Conservation (phyloP, 1,140 invertebrate species). For the Aphaenogaster floridana region DNA sequence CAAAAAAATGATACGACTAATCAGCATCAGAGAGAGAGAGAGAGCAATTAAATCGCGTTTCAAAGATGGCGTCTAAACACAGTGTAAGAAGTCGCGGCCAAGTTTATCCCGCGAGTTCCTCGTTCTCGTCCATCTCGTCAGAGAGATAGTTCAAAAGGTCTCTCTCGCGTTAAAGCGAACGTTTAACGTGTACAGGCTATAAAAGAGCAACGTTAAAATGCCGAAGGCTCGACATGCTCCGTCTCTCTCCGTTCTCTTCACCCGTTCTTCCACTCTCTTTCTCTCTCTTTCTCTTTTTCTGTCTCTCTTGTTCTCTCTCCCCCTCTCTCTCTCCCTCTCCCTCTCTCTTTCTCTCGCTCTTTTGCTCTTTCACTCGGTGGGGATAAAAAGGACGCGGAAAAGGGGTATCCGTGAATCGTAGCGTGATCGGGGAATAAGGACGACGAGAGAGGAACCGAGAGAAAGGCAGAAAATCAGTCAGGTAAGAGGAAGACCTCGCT, state of each 20-base stretch:
- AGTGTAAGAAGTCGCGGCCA: constrained; percentile 25
- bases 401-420: constrained; percentile 53
- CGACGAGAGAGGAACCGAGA: constrained; percentile 48
- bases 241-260: constrained; percentile 14
- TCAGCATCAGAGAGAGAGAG: not conserved
- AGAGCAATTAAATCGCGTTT: not conserved
- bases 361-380: not conserved
- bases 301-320: not conserved
- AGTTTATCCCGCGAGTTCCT: constrained; percentile 34
- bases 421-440: constrained; percentile 62
- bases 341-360: not conserved
- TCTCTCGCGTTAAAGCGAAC: constrained; percentile 12
- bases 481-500: constrained; percentile 56
- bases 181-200: constrained; percentile 54
- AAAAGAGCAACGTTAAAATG: constrained; percentile 58
- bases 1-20: not conserved
- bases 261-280: constrained; percentile 6
- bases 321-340: not conserved
- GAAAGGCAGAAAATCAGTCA: constrained; percentile 51
- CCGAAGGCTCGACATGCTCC: constrained; percentile 41
- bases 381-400: constrained; percentile 50
- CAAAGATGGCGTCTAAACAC: not conserved
- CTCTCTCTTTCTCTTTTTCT: not conserved
- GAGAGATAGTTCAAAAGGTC: constrained; percentile 57
- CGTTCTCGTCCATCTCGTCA: constrained; percentile 45